These are phyloP conservation scores for Rhinichthys osculus DNA, from an alignment of 2,797 vertebrate genomes.

Conservation along the genomic window DNA sequence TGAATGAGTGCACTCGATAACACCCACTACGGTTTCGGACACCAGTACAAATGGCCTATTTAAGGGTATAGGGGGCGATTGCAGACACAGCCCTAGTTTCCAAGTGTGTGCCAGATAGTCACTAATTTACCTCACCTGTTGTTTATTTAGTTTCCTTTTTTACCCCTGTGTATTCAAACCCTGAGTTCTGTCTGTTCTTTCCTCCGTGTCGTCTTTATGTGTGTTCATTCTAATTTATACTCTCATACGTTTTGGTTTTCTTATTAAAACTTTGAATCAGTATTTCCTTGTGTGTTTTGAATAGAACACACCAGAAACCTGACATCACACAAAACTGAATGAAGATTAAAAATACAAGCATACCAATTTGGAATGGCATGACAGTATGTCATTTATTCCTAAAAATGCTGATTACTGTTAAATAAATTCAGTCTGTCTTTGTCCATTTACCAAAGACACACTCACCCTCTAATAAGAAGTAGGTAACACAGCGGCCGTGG, in stretches of 20 bases:
- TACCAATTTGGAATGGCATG: neutral
- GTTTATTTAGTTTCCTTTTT: neutral
- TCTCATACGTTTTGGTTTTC: too few relatives aligned
- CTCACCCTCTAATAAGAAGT: conserved; percentile 75
- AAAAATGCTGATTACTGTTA: neutral
- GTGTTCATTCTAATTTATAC: neutral
- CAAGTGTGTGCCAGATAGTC: neutral
- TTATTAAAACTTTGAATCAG: neutral
- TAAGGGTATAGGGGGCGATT: neutral
- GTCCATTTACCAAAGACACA: neutral
- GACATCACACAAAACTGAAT: neutral
- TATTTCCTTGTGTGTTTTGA: neutral
- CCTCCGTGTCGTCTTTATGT: neutral
- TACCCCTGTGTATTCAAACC: neutral
- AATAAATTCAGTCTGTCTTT: neutral
- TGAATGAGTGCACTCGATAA: neutral
- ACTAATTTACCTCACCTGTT: too few relatives aligned
- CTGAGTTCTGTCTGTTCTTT: neutral
- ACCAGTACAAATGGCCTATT: neutral
- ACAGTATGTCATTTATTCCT: neutral
- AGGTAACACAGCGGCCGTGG: conserved; percentile 73
- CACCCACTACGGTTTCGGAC: neutral
- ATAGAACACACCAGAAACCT: neutral
- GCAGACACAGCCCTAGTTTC: neutral
- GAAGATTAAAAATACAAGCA: neutral